Base-by-base conservation (phyloP, 2,888 invertebrate genomes). In the Microctonus hyperodae region DNA sequence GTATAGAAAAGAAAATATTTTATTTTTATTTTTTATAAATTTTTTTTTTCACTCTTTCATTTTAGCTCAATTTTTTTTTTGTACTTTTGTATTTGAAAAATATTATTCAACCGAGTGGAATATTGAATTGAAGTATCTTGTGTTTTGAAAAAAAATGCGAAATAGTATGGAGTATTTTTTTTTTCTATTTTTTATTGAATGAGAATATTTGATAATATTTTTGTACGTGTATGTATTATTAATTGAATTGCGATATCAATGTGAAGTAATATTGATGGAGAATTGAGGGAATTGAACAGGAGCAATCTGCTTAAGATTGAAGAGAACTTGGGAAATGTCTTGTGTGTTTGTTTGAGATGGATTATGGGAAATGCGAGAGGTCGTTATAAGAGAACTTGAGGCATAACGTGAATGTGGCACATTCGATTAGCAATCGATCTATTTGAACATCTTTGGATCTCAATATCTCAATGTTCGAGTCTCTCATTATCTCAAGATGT, bases 381-480 rank as follows among this genome's bases (percentile, higher is more conserved):
- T 16, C 16, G n/a, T 37, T n/a, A 6, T 9, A 44, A 16, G 16
- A 50, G 48, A 22, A 11, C 50, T 28, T n/a, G 28, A 25, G 23
- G 16, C 35, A 64, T 64, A 64, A 50, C 51, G 28, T 58, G 51
- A 35, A 51, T 33, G 44, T 48, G 56, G 50, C 35, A 64, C 57
- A 57, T 57, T 64, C 57, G 50, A 64, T 64, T 64, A 58, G 22
- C 37, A 35, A 64, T 64, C 58, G 35, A 58, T 64, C 35, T 16
- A 28, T 22, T 50, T 64, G 35, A 33, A 22, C 51, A 58, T 58
- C 35, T 57, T 11, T 20, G 37, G 37, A 13, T 37, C 37, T 33
- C n/a, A 23, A 2, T 53, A n/a, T 50, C 50, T 6, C 16, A 28
- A 60, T 60, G 60, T n/a, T n/a, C n/a, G n/a, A n/a, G n/a, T 28